phyloP scores from a whole-genome alignment of 2,888 invertebrate genomes.

The Cephus pulcher region DNA sequence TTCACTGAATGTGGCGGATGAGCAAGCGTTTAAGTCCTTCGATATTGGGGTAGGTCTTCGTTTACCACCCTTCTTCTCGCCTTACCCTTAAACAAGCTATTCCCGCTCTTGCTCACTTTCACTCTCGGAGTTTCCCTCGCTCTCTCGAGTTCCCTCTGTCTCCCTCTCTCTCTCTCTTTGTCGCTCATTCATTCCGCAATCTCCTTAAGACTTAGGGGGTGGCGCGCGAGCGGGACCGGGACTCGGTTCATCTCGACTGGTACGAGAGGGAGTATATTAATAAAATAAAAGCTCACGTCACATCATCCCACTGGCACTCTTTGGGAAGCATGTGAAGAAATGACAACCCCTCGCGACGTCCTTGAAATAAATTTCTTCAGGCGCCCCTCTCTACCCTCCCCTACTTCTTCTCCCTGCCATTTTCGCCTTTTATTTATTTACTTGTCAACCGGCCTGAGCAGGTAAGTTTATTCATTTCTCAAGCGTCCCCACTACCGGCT shows the following conservation, averaged over 20 bases:
- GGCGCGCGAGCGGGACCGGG: conserved; percentile 2
- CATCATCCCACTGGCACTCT: conserved; percentile 39
- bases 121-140: not conserved
- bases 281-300: conserved; percentile 49
- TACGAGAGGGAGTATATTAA: conserved; percentile 45
- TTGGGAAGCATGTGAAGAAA: conserved; percentile 36
- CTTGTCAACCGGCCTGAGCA: not conserved
- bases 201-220: conserved; percentile 45
- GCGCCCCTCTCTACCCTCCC: not conserved
- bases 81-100: not conserved
- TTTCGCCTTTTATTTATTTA: not conserved
- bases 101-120: conserved; percentile 28
- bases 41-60: not conserved
- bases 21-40: not conserved
- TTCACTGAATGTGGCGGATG: not conserved
- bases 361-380: not conserved
- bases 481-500: not conserved
- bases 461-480: not conserved
- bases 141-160: conserved; percentile 21
- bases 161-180: conserved; percentile 14
- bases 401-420: not conserved
- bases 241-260: not conserved
- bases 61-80: not conserved
- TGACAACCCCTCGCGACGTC: conserved; percentile 7
- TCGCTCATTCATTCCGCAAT: conserved; percentile 41